These are phyloP conservation scores for Gandaritis pyraliata DNA, from an alignment of 2,888 invertebrate species.

Conservation along the genomic window DNA sequence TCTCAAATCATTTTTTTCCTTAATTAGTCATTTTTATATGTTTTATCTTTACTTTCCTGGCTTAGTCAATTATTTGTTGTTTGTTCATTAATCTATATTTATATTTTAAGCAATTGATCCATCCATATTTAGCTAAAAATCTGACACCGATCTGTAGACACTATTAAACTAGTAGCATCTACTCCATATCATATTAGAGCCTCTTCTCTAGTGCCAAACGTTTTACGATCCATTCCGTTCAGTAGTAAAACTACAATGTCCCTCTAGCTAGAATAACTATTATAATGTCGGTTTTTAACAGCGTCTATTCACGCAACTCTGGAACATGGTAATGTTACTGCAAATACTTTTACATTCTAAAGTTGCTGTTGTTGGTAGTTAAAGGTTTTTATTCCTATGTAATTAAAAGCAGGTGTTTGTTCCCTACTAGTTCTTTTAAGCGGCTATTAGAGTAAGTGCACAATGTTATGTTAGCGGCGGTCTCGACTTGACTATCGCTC, in stretches of 20 bases:
- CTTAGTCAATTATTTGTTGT: no score
- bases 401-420: constrained; percentile 49
- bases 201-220: constrained; percentile 44
- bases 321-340: constrained; percentile 16
- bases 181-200: constrained; percentile 14
- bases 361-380: constrained; percentile 14
- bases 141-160: constrained; percentile 4
- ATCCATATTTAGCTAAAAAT: background rate
- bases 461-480: constrained; percentile 51
- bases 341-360: constrained; percentile 12
- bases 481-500: constrained; percentile 52
- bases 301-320: constrained; percentile 54
- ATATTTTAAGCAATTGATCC: no score
- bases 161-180: constrained; percentile 8
- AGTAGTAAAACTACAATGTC: constrained; percentile 65
- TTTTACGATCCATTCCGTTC: constrained; percentile 58
- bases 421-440: constrained; percentile 50
- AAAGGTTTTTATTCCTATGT: constrained; percentile 22
- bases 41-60: no score
- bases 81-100: no score
- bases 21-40: no score
- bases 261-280: constrained; percentile 52
- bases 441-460: constrained; percentile 56
- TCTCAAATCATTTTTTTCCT: no score
- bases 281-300: constrained; percentile 65